Base-by-base conservation (phyloP, 2,113 vertebrate genomes). In the Eonycteris spelaea region DNA sequence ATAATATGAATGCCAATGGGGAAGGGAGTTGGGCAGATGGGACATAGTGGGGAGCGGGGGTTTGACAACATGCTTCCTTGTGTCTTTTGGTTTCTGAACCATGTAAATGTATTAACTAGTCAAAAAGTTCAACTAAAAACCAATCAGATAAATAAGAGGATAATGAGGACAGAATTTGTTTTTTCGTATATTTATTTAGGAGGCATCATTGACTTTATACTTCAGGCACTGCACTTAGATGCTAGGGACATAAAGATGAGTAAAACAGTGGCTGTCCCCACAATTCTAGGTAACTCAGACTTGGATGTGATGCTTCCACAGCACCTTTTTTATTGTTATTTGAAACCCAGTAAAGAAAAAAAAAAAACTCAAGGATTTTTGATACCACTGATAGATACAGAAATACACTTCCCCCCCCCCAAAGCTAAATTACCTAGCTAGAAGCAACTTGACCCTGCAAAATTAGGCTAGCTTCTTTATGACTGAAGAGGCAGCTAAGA, bases 71-170 rank as follows among this genome's bases (percentile, higher is more conserved):
- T 30, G 10, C 4, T 61, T 8, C 33, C 65, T 48, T 59, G 21
- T 74, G 33, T 89, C 90, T 90, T 93, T 89, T 19, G 28, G 80
- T 28, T 71, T 93, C 86, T 94, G 61, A 92, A 55, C 24, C 16
- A 61, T 61, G 30, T 77, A 88, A 86, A 48, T 88, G n/a, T 70
- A 85, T 91, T 53, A 86, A 26, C 40, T 61, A 33, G 43, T 75
- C n/a, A 68, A 89, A 90, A 91, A 68, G 15, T 83, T 85, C 85
- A 87, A 84, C 61, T 83, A 87, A 86, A 92, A 92, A 22, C 33
- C 35, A 93, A 71, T 86, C 65, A 45, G 22, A 18, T 57, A 74
- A 87, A n/a, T 75, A 70, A 38, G 63, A 93, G 21, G 33, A 67
- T 73, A 91, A 80, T 85, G 51, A 68, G 38, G 28, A 70, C 12